Evolutionary conservation across 2,797 vertebrate genomes (phyloP), one percentile per base, ranked within the genome.

Genomic region (Anomalospiza imberbis): DNA sequence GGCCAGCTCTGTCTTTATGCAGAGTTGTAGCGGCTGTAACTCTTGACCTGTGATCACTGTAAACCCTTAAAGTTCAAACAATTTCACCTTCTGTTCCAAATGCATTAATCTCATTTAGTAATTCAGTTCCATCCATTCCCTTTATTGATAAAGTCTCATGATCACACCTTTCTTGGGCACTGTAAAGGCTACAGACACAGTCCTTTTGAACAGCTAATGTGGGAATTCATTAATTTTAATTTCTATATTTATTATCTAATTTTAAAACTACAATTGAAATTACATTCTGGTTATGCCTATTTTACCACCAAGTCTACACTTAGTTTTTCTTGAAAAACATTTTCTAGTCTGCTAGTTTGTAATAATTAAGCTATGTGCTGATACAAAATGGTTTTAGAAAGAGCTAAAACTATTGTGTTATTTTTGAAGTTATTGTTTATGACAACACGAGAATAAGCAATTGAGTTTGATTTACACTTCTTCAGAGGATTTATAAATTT

Each of bases 181-280:
- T 0, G 0, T 32, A 48, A 82, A 85, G 26, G 16, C 22, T 71
- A 7, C 11, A 58, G 15, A 14, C 22, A 32, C 4, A 9, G 18
- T 57, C 40, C 6, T 77, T 67, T 25, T 21, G 19, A 84, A 26
- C 2, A 58, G 19, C 19, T 53, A 53, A 38, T 32, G 5, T 48
- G 29, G 26, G 17, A 89, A 58, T 72, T 50, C 0, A 48, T 87
- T 53, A 32, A 45, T 73, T 88, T 84, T 70, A 53, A 53, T 91
- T 63, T 85, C 10, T 70, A 0, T 67, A 32, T 58, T 66, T 45
- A 44, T 36, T 85, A 72, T 9, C 4, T 85, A 78, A 82, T n/a
- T n/a, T 32, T 48, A 48, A 67, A 82, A 50, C 13, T 66, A 36
- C 2, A 17, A 5, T 82, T 70, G 57, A 88, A 61, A 40, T 54